Evolutionary conservation across 2,797 vertebrate species (phyloP).

Genomic region (Loris lydekkerianus): DNA sequence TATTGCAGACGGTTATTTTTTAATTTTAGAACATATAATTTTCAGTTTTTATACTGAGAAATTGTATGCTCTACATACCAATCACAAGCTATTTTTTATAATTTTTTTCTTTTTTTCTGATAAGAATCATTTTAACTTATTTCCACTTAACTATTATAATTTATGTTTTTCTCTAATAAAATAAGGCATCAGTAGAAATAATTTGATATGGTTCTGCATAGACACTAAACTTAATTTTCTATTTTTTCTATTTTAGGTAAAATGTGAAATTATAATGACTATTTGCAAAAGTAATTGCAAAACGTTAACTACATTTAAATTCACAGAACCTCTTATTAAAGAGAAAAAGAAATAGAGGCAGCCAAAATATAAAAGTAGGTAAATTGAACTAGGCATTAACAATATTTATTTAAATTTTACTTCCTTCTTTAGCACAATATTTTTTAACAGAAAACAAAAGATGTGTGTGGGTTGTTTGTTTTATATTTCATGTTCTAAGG

Average conservation of each 20-base stretch:
- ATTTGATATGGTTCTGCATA: neutral
- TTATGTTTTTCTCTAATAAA: slow-evolving; percentile 20
- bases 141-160: neutral
- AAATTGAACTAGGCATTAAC: slow-evolving; percentile 63
- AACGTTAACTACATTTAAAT: slow-evolving; percentile 79
- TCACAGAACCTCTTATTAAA: slow-evolving; percentile 44
- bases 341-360: slow-evolving; percentile 60
- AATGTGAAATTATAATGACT: slow-evolving; percentile 74
- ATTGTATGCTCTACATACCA: neutral
- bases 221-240: slow-evolving; percentile 70
- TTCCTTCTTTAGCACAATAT: slow-evolving; percentile 48
- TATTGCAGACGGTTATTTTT: neutral
- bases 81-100: neutral
- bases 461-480: slow-evolving; percentile 69
- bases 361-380: slow-evolving; percentile 42
- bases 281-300: slow-evolving; percentile 82
- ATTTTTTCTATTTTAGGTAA: slow-evolving; percentile 78
- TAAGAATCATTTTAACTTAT: slow-evolving; percentile 26
- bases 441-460: slow-evolving; percentile 48
- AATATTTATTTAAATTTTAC: slow-evolving; percentile 57
- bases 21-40: neutral
- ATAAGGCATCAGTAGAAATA: neutral
- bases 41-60: neutral
- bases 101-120: neutral
- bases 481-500: slow-evolving; percentile 58